These are phyloP conservation scores for Euphonia xanthogaster DNA, from an alignment of 2,797 vertebrate species.

Conservation along the genomic window DNA sequence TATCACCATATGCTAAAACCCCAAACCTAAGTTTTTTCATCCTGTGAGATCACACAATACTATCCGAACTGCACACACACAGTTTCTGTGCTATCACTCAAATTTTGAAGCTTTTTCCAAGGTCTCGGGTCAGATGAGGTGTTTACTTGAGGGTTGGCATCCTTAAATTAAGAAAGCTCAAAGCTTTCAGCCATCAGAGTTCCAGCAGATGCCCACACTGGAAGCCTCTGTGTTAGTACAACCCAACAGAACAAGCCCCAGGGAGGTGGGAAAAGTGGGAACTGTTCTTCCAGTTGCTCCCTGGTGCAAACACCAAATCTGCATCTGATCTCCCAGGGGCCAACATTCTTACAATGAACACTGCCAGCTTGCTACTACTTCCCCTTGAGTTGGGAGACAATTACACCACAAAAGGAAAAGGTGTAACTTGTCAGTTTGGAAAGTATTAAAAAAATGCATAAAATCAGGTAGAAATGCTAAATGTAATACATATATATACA, in stretches of 20 bases:
- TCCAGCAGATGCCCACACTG: accelerated
- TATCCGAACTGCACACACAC: background rate
- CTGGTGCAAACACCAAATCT: background rate
- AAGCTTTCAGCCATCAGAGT: background rate
- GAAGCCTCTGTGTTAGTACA: background rate
- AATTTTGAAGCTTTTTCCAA: background rate
- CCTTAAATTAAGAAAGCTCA: background rate
- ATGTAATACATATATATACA: accelerated
- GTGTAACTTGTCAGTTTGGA: background rate
- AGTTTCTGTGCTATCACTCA: background rate
- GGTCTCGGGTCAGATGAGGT: background rate
- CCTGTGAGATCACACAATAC: background rate
- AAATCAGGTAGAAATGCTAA: background rate
- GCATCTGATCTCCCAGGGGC: too few species aligned
- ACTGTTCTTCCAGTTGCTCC: background rate
- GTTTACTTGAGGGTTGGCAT: background rate
- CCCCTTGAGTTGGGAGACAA: background rate
- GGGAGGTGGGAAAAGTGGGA: background rate
- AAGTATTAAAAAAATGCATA: background rate
- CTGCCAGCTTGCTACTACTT: background rate
- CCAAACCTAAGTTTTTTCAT: too few species aligned
- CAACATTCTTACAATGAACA: background rate
- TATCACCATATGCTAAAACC: too few species aligned
- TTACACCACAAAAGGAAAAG: background rate
- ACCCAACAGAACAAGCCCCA: background rate